Evolutionary conservation across 2,797 vertebrate genomes (phyloP), one percentile per base, ranked within the genome.

Genomic region (Acanthiza pusilla): DNA sequence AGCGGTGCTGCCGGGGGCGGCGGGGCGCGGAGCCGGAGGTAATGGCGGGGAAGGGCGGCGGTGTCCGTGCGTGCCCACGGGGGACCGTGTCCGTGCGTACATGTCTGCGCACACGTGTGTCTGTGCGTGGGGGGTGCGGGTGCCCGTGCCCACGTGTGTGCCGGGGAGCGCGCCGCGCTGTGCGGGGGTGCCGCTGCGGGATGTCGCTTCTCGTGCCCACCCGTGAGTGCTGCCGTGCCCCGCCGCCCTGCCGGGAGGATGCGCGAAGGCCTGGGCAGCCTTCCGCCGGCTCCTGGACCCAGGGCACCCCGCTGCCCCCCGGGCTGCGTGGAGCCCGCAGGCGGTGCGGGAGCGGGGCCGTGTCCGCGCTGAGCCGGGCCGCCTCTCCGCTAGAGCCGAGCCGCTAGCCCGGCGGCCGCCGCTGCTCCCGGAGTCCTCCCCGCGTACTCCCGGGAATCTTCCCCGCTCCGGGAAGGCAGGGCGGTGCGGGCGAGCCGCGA

Each of bases 11-110:
- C 75, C 89, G 61, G 93, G 76, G 81, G 22, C 73, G 73, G 78
- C 84, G 92, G 92, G 73, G 88, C 82, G 82, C 42, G 93, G 89
- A 74, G 89, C 89, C 53, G 82, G 86, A 94, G 93, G 93, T 94
- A 70, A 70, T 20, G 60, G 74, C 5, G 26, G 71, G 71, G 25
- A 4, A 6, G 20, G 26, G n/a, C 6, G 53, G 18, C 11, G 21
- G 43, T 20, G 66, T 47, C 50, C 16, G 27, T 42, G 32, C n/a
- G 60, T 62, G 29, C 13, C 20, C 23, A 16, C 32, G 8, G 15
- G 36, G 9, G 66, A n/a, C n/a, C 18, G 43, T 20, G 66, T 47
- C 50, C 16, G 27, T 42, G 32, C n/a, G 60, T 62, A 1, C 19
- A 6, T 36, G 15, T 17, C n/a, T 5, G 32, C 6, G 16, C 63